phyloP scores from a whole-genome alignment of 2,888 invertebrate genomes.

The Nephrotoma guestfalica region DNA sequence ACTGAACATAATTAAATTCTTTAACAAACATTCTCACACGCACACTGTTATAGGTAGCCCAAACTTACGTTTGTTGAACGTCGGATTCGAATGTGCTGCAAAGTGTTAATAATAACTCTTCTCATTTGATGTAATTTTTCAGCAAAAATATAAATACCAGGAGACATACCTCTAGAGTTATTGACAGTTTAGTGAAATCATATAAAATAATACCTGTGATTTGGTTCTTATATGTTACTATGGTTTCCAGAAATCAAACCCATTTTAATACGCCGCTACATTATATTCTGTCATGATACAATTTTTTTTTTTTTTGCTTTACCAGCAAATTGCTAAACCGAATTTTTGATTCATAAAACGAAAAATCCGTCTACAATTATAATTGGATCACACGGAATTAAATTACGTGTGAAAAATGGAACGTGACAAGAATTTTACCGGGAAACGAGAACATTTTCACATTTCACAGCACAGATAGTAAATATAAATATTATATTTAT shows the following conservation, averaged over 20 bases:
- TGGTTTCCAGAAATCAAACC: not conserved
- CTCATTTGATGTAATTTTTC: too few species aligned
- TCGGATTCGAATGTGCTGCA: too few species aligned
- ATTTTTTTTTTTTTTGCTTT: not conserved
- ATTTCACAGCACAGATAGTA: not conserved
- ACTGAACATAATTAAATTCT: too few species aligned
- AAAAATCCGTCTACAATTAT: not conserved
- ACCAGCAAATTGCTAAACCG: not conserved
- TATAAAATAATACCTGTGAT: too few species aligned
- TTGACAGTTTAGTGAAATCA: too few species aligned
- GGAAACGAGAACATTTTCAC: not conserved
- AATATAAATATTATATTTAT: not conserved
- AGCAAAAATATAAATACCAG: too few species aligned
- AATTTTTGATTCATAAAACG: not conserved
- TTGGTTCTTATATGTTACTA: not conserved
- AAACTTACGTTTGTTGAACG: too few species aligned
- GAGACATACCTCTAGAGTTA: too few species aligned
- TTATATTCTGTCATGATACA: not conserved
- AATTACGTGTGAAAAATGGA: not conserved
- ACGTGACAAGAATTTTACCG: not conserved
- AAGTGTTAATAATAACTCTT: too few species aligned
- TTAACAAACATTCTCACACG: too few species aligned
- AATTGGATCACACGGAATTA: not conserved
- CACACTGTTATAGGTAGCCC: too few species aligned
- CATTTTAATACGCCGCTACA: not conserved